Evolutionary conservation across 2,113 vertebrate genomes (phyloP).

Genomic region (Tetraodon nigroviridis): DNA sequence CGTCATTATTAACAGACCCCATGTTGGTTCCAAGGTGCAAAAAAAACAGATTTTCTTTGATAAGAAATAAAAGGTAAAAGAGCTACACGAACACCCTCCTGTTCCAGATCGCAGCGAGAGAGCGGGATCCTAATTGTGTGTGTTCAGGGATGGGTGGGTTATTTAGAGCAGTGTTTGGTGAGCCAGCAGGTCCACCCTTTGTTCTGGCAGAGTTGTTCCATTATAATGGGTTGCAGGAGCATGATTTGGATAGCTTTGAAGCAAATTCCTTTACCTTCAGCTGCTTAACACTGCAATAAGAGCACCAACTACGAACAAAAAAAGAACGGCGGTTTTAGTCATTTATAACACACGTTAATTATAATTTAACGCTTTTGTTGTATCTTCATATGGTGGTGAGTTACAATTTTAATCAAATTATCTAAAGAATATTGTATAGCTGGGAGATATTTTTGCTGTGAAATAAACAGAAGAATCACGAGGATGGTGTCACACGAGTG

Average conservation of each 20-base stretch:
- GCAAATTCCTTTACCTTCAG: not conserved
- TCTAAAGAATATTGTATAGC: too few species aligned
- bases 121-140: constrained; percentile 14
- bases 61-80: too few species aligned
- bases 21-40: not conserved
- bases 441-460: too few species aligned
- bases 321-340: too few species aligned
- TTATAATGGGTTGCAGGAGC: constrained; percentile 58
- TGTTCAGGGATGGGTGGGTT: constrained; percentile 45
- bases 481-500: too few species aligned
- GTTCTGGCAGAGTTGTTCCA: constrained; percentile 48
- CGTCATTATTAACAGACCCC: constrained; percentile 24
- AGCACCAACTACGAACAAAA: too few species aligned
- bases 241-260: constrained; percentile 10
- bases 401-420: too few species aligned
- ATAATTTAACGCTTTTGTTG: too few species aligned
- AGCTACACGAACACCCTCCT: not conserved
- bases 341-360: too few species aligned
- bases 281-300: too few species aligned
- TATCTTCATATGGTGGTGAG: too few species aligned
- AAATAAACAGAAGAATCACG: too few species aligned
- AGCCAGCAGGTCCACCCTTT: constrained; percentile 64
- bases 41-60: not conserved
- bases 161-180: constrained; percentile 44
- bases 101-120: constrained; percentile 22